Evolutionary conservation across 2,888 invertebrate genomes (phyloP).

Genomic region (Zootermopsis nevadensis): DNA sequence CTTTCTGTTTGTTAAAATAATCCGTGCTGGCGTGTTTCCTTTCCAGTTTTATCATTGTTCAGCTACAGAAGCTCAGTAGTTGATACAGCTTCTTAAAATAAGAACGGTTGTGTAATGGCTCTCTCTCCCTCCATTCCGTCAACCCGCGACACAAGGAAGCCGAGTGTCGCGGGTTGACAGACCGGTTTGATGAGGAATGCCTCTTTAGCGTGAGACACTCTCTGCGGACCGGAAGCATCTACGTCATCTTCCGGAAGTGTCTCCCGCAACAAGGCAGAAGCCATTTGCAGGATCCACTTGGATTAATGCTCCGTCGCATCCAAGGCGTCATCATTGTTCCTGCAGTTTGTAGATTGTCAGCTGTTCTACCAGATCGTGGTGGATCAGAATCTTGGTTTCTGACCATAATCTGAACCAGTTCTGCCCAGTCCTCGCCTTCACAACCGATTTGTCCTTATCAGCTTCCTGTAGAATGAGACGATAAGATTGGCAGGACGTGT

Average conservation of each 20-base stretch:
- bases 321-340: no score
- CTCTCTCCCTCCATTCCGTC: not conserved
- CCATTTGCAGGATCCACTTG: not conserved
- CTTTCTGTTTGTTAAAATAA: not conserved
- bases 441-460: no score
- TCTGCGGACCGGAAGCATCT: not conserved
- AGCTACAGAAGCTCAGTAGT: not conserved
- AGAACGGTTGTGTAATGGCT: not conserved
- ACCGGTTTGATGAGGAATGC: not conserved
- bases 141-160: not conserved
- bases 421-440: no score
- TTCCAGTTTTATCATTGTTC: no score
- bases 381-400: no score
- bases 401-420: no score
- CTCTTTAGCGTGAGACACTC: not conserved
- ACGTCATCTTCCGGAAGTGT: not conserved
- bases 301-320: not conserved
- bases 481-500: no score
- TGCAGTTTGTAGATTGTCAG: no score
- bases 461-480: no score
- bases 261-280: not conserved
- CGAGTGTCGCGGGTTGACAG: not conserved
- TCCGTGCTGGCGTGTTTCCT: no score
- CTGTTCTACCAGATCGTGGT: no score
- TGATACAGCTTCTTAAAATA: not conserved